phyloP scores from a whole-genome alignment of 2,797 vertebrate species.

The Chlorospingus flavigularis region DNA sequence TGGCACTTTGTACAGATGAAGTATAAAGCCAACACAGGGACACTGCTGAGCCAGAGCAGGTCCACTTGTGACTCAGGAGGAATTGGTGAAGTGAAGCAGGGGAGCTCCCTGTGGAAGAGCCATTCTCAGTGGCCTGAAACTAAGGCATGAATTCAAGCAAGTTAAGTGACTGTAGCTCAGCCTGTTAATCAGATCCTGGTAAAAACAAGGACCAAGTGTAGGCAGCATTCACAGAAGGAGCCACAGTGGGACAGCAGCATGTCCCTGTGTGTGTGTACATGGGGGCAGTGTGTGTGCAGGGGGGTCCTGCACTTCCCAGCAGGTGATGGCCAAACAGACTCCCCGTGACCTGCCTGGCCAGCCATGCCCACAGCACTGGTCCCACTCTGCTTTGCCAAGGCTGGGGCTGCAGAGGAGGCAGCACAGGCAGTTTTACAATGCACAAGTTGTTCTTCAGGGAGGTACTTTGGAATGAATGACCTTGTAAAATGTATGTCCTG shows the following conservation, averaged over 20 bases:
- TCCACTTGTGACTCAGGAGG: background rate
- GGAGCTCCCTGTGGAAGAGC: background rate
- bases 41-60: background rate
- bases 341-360: accelerated
- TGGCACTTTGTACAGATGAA: background rate
- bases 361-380: no score
- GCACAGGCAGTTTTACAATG: background rate
- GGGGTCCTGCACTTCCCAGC: background rate
- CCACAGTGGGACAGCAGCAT: background rate
- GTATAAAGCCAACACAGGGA: accelerated
- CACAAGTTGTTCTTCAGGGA: background rate
- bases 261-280: no score
- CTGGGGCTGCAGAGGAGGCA: accelerated
- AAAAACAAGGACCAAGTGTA: background rate
- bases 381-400: accelerated
- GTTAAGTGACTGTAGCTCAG: background rate
- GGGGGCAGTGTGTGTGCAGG: background rate
- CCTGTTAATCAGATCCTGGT: background rate
- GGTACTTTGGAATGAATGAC: background rate
- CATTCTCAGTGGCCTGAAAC: background rate
- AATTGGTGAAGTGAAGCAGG: background rate
- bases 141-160: background rate
- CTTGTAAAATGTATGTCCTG: background rate
- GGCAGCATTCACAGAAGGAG: background rate
- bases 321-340: background rate